phyloP scores from a whole-genome alignment of 92 coral and sea anemone genomes.

The Porites rus region DNA sequence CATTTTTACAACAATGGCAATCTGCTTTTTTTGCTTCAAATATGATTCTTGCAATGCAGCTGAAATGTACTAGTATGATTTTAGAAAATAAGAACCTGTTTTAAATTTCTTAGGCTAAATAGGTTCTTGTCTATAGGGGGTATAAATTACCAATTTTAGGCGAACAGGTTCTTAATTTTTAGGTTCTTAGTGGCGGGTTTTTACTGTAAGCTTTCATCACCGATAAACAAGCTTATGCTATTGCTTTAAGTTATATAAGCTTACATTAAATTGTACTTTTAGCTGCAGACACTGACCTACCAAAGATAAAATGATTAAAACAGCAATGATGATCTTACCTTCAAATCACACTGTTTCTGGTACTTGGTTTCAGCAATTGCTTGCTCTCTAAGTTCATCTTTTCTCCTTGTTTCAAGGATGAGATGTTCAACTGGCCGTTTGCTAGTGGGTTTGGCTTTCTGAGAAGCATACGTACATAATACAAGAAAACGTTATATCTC shows the following conservation, averaged over 20 bases:
- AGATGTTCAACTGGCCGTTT: constrained; percentile 96
- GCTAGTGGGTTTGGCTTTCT: constrained; percentile 97
- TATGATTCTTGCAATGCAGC: too few species aligned
- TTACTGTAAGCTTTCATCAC: neutral
- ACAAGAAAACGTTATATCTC: too few species aligned
- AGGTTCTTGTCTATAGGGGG: too few species aligned
- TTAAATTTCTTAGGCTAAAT: too few species aligned
- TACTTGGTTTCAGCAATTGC: constrained; percentile 91
- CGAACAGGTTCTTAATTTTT: neutral
- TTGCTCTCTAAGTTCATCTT: constrained; percentile 94
- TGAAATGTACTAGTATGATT: too few species aligned
- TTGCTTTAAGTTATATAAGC: neutral
- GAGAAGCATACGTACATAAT: neutral
- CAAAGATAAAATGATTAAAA: too few species aligned
- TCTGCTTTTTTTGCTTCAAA: too few species aligned
- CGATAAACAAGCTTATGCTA: too few species aligned
- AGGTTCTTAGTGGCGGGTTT: neutral
- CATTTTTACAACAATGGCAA: too few species aligned
- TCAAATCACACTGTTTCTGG: constrained; percentile 91
- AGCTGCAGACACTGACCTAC: too few species aligned
- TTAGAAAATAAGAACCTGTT: too few species aligned
- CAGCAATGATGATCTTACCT: constrained; percentile 52
- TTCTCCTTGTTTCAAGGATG: constrained; percentile 88
- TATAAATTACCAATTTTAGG: too few species aligned
- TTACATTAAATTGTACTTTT: neutral